These are phyloP conservation scores for Thalassophryne amazonica DNA, from an alignment of 2,797 vertebrate species.

Conservation along the genomic window DNA sequence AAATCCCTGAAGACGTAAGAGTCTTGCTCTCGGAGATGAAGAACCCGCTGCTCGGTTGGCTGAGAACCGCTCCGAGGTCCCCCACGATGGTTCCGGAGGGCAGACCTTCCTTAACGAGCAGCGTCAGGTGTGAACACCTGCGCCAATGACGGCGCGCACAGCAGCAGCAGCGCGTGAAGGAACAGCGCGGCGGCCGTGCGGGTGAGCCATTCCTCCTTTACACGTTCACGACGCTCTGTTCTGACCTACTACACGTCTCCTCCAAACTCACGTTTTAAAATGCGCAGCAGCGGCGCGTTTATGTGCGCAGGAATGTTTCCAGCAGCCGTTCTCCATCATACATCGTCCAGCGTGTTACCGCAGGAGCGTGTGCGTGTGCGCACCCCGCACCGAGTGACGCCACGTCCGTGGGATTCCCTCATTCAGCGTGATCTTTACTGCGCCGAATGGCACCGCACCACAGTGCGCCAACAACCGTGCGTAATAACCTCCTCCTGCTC, in stretches of 20 bases:
- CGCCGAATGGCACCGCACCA: slow-evolving; percentile 1
- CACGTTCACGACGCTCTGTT: slow-evolving; percentile 3
- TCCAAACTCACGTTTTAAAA: slow-evolving; percentile 1
- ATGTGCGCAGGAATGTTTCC: slow-evolving; percentile 4
- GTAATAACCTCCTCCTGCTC: slow-evolving; percentile 26
- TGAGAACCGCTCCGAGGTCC: slow-evolving; percentile 82
- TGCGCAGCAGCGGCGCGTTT: slow-evolving; percentile 1
- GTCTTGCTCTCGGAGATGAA: slow-evolving; percentile 89
- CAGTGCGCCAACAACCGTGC: slow-evolving; percentile 6
- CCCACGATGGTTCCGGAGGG: slow-evolving; percentile 86
- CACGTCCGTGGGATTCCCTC: slow-evolving; percentile 11
- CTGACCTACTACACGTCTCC: slow-evolving; percentile 31
- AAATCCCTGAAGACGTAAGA: slow-evolving; percentile 87
- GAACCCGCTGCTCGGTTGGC: slow-evolving; percentile 79
- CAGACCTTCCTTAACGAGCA: slow-evolving; percentile 86
- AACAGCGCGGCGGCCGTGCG: slow-evolving; percentile 2
- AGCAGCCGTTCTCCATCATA: slow-evolving; percentile 7
- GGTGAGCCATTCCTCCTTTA: slow-evolving; percentile 37
- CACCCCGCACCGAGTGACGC: background rate
- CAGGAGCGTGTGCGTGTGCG: background rate
- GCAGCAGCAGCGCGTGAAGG: slow-evolving; percentile 28
- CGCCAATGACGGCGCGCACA: slow-evolving; percentile 54
- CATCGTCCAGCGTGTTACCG: background rate
- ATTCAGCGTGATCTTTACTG: slow-evolving; percentile 1
- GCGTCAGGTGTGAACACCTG: slow-evolving; percentile 84